Percentiles rank a stretch among this genome's conserved stretches.
phyloP scores from a whole-genome alignment of 2,888 invertebrate genomes.

The Notodonta dromedarius region DNA sequence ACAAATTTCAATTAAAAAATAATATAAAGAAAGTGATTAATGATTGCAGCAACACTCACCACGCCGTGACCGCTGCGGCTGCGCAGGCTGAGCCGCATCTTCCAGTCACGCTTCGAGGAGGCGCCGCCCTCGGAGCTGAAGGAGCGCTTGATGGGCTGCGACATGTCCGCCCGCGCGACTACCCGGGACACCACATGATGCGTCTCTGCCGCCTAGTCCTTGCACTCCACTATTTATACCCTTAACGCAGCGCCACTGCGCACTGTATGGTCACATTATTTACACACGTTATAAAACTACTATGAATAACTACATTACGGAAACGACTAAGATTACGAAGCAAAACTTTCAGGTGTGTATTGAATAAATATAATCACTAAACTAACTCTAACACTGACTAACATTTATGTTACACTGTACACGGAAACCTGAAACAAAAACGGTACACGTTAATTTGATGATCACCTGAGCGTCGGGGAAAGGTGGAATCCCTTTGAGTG shows the following conservation, averaged over 20 bases:
- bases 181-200: slow-evolving; percentile 40
- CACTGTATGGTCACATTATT: slow-evolving; percentile 15
- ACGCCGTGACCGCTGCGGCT: slow-evolving; percentile 87
- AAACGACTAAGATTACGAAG: slow-evolving; percentile 11
- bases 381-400: slow-evolving; percentile 26
- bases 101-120: slow-evolving; percentile 87
- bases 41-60: slow-evolving; percentile 61
- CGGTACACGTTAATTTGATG: slow-evolving; percentile 15
- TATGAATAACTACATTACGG: slow-evolving; percentile 19
- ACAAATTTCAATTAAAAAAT: no score
- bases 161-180: slow-evolving; percentile 53
- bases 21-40: no score
- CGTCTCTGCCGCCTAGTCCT: slow-evolving; percentile 55
- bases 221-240: slow-evolving; percentile 16
- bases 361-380: slow-evolving; percentile 11
- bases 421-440: slow-evolving; percentile 39
- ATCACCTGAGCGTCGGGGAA: slow-evolving; percentile 2
- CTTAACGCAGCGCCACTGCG: slow-evolving; percentile 7
- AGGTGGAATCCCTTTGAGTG: slow-evolving; percentile 10
- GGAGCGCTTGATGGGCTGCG: slow-evolving; percentile 85
- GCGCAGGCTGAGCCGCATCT: slow-evolving; percentile 88
- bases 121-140: slow-evolving; percentile 85
- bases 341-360: slow-evolving; percentile 13
- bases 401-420: slow-evolving; percentile 26
- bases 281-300: slow-evolving; percentile 11